A percentile compares a stretch with the other conserved stretches of the same genome.
These are phyloP conservation scores for Oreochromis grahami DNA, from an alignment of 2,797 vertebrate species.

Conservation along the genomic window DNA sequence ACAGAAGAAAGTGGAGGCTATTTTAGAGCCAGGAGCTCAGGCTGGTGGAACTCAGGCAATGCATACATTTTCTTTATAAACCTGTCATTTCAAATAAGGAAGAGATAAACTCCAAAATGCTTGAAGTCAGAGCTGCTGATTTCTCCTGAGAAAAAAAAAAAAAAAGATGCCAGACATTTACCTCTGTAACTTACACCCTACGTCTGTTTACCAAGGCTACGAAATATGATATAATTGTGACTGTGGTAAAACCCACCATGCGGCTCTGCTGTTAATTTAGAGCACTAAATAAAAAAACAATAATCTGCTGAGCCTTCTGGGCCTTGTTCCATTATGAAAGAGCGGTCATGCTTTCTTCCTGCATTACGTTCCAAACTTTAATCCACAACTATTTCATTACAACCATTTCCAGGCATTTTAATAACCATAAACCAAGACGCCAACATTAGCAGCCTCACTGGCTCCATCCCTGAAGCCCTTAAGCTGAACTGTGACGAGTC, in stretches of 20 bases:
- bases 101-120: not conserved
- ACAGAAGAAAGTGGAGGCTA: not conserved
- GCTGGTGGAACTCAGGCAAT: not conserved
- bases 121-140: not conserved
- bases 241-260: slow-evolving; percentile 1
- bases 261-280: slow-evolving; percentile 9
- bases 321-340: slow-evolving; percentile 29
- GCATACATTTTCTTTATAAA: not conserved
- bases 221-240: not conserved
- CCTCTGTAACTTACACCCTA: not conserved
- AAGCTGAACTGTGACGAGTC: not conserved
- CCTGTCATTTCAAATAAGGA: not conserved
- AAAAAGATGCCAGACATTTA: not conserved
- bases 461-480: slow-evolving; percentile 6
- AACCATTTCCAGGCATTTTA: slow-evolving; percentile 38
- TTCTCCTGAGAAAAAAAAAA: not conserved
- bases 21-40: not conserved
- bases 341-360: slow-evolving; percentile 13
- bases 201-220: slow-evolving; percentile 5
- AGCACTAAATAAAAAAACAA: slow-evolving; percentile 18
- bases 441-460: slow-evolving; percentile 16
- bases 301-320: slow-evolving; percentile 34
- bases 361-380: slow-evolving; percentile 21
- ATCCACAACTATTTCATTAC: slow-evolving; percentile 45
- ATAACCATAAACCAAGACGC: slow-evolving; percentile 34